Conservation (phyloP, 2,113 vertebrate species). For the Sinocyclocheilus anophthalmus region DNA sequence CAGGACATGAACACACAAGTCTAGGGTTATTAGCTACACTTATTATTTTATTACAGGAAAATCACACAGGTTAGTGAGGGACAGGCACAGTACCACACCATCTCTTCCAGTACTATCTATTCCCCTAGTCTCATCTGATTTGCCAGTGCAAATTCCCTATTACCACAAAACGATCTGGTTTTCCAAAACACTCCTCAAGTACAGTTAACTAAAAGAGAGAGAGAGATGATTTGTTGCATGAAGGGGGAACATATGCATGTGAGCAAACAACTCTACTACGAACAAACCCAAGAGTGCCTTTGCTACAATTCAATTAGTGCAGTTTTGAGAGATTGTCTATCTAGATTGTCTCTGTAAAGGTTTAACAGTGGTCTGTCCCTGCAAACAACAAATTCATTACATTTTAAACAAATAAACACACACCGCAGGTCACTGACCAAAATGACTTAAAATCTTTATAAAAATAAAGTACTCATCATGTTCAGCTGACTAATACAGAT, state of each 20-base stretch:
- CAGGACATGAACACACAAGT: constrained; percentile 8
- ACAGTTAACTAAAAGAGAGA: neutral
- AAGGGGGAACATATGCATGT: constrained; percentile 4
- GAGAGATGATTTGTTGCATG: neutral
- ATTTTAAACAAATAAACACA: constrained; percentile 44
- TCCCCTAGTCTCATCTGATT: constrained; percentile 53
- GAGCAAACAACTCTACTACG: neutral
- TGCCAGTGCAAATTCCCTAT: constrained; percentile 46
- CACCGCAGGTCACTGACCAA: constrained; percentile 23
- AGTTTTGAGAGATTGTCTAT: constrained; percentile 52
- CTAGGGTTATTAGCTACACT: neutral
- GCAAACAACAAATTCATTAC: constrained; percentile 17
- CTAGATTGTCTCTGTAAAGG: constrained; percentile 20
- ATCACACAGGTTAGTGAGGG: constrained; percentile 32
- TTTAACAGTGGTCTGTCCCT: neutral
- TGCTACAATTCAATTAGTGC: constrained; percentile 50
- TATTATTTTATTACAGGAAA: constrained; percentile 65
- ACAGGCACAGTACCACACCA: constrained; percentile 41
- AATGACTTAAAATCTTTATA: constrained; percentile 28
- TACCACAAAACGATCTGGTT: neutral
- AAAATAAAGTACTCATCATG: constrained; percentile 23
- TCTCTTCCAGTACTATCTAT: constrained; percentile 30
- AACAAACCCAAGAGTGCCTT: constrained; percentile 34
- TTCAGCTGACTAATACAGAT: constrained; percentile 37
- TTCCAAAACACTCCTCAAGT: neutral